Evolutionary conservation across 2,888 invertebrate genomes (phyloP).

Genomic region (Brassicogethes aeneus): DNA sequence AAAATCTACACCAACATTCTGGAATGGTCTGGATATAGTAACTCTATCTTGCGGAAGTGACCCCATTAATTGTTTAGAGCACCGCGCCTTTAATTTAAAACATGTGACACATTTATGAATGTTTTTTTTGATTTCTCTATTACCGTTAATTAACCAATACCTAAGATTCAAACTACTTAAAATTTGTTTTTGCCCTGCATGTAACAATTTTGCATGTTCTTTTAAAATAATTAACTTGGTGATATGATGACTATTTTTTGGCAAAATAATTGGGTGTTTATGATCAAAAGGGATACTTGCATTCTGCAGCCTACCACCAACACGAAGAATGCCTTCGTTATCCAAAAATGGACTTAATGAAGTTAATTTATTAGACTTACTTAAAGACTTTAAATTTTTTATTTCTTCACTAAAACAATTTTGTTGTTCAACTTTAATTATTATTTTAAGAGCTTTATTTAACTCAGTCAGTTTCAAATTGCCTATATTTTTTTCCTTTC

Average conservation of each 20-base stretch:
- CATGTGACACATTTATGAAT: conserved; percentile 11
- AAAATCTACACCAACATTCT: conserved; percentile 9
- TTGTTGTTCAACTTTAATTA: neutral
- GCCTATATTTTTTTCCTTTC: neutral
- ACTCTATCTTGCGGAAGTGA: conserved; percentile 10
- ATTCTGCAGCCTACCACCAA: neutral
- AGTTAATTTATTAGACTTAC: too few relatives aligned
- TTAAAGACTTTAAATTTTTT: neutral
- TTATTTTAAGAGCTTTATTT: neutral
- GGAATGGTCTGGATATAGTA: conserved; percentile 5
- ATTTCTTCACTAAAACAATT: neutral
- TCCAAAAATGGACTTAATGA: neutral
- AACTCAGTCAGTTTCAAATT: neutral
- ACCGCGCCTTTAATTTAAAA: conserved; percentile 6
- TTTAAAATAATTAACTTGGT: conserved; percentile 6
- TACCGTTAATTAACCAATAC: conserved; percentile 13
- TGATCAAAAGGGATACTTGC: too few relatives aligned
- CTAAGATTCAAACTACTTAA: conserved; percentile 7
- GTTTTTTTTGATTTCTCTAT: conserved; percentile 10
- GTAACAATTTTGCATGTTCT: conserved; percentile 10
- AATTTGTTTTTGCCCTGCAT: conserved; percentile 12
- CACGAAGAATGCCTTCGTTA: neutral
- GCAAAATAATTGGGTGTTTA: too few relatives aligned
- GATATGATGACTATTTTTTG: neutral
- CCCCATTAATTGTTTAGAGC: conserved; percentile 10